These are phyloP conservation scores for Rhombomys opimus DNA, from an alignment of 2,113 vertebrate genomes.

Conservation along the genomic window DNA sequence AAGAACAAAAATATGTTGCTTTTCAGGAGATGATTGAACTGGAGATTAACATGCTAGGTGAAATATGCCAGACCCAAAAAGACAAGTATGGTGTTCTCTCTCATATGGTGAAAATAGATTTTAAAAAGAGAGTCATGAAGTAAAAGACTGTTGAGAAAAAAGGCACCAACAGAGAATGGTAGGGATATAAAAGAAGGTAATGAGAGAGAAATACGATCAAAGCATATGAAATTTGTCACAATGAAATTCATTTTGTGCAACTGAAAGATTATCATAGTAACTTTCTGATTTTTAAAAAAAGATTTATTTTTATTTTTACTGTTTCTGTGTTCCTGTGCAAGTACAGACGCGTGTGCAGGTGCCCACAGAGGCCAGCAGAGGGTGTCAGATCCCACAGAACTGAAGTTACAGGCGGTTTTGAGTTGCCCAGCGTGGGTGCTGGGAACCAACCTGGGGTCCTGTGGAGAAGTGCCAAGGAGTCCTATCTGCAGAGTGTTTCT, in stretches of 20 bases:
- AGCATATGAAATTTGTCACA: background rate
- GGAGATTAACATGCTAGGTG: background rate
- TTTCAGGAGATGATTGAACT: background rate
- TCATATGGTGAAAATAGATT: background rate
- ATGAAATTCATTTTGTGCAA: background rate
- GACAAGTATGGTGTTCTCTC: background rate
- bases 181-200: no score
- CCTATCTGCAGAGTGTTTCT: background rate
- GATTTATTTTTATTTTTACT: background rate
- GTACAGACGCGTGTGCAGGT: background rate
- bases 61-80: background rate
- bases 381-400: background rate
- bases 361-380: background rate
- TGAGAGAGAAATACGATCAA: background rate
- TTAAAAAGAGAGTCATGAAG: background rate
- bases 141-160: background rate
- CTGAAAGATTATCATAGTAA: background rate
- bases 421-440: background rate
- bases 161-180: background rate
- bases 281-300: background rate
- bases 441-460: background rate
- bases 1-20: background rate
- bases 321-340: background rate
- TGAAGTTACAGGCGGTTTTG: background rate
- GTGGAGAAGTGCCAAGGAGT: no score